Conservation (phyloP, 2,797 vertebrate genomes). For the Pelodytes ibericus region DNA sequence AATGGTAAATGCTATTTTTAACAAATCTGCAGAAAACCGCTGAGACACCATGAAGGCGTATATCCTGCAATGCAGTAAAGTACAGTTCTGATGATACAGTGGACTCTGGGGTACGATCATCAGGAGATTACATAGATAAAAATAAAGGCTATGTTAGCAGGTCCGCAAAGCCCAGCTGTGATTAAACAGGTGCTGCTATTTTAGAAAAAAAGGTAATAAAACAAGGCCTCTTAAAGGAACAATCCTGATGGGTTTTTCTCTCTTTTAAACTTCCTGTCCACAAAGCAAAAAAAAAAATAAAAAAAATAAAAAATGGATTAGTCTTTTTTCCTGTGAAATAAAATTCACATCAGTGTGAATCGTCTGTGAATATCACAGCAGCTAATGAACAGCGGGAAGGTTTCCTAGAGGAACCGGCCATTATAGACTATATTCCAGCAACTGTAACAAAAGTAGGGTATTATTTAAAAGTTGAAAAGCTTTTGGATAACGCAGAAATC, state of each 20-base stretch:
- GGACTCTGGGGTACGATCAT: slow-evolving; percentile 25
- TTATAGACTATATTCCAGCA: slow-evolving; percentile 7
- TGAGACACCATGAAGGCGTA: slow-evolving; percentile 10
- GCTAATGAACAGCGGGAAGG: not conserved
- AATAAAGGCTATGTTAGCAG: slow-evolving; percentile 41
- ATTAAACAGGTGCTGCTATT: slow-evolving; percentile 41
- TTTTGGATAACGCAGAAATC: slow-evolving; percentile 25
- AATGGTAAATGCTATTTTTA: slow-evolving; percentile 12
- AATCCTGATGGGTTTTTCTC: slow-evolving; percentile 1
- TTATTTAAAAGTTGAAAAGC: slow-evolving; percentile 27
- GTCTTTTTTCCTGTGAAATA: slow-evolving; percentile 1
- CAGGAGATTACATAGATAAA: slow-evolving; percentile 41
- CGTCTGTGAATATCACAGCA: slow-evolving; percentile 11
- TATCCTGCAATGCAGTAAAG: slow-evolving; percentile 28
- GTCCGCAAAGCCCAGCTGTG: slow-evolving; percentile 40
- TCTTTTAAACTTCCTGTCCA: slow-evolving; percentile 14
- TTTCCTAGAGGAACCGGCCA: slow-evolving; percentile 11
- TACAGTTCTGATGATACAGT: slow-evolving; percentile 34
- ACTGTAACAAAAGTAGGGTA: slow-evolving; percentile 12
- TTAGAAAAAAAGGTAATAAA: slow-evolving; percentile 15
- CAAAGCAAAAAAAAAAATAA: slow-evolving; percentile 20
- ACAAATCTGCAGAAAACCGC: slow-evolving; percentile 7
- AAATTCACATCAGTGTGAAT: not conserved
- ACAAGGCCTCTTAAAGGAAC: slow-evolving; percentile 11
- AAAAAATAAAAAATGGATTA: slow-evolving; percentile 8